Conservation (phyloP, 1,140 invertebrate genomes). For the Bombus sibiricus region DNA sequence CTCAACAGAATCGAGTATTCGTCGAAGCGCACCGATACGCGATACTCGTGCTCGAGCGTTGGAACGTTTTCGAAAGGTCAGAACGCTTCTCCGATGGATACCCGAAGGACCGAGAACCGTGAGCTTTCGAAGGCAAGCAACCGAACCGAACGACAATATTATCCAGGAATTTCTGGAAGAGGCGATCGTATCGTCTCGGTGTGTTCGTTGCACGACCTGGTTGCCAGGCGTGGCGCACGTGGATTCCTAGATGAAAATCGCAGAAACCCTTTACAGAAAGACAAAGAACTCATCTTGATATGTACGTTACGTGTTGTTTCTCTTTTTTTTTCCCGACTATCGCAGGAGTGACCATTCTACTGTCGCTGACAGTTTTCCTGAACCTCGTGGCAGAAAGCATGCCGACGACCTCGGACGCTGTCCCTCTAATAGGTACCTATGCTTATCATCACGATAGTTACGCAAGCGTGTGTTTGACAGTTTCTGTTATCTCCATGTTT, state of each 20-base stretch:
- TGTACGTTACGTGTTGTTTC: constrained; percentile 29
- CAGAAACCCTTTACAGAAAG: not conserved
- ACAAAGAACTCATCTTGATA: constrained; percentile 15
- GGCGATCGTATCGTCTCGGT: constrained; percentile 17
- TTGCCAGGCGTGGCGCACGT: not conserved
- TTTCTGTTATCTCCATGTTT: constrained; percentile 30
- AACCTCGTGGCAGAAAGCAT: constrained; percentile 96
- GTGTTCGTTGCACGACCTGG: not conserved
- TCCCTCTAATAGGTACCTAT: constrained; percentile 86
- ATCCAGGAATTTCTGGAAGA: not conserved
- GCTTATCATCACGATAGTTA: constrained; percentile 43
- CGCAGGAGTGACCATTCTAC: constrained; percentile 98
- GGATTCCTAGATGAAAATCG: not conserved
- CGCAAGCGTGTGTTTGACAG: constrained; percentile 61
- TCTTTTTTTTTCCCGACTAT: constrained; percentile 47
- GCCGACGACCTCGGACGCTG: constrained; percentile 95
- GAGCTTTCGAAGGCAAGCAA: not conserved
- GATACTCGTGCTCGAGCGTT: not conserved
- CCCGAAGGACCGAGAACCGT: too few relatives aligned
- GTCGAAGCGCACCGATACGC: not conserved
- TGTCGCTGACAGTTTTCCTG: constrained; percentile 99
- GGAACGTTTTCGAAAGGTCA: not conserved
- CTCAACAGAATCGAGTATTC: not conserved
- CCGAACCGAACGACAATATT: not conserved
- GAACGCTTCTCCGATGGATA: not conserved